Conservation (phyloP, 2,797 vertebrate genomes). For the Triplophysa yarkandensis region DNA sequence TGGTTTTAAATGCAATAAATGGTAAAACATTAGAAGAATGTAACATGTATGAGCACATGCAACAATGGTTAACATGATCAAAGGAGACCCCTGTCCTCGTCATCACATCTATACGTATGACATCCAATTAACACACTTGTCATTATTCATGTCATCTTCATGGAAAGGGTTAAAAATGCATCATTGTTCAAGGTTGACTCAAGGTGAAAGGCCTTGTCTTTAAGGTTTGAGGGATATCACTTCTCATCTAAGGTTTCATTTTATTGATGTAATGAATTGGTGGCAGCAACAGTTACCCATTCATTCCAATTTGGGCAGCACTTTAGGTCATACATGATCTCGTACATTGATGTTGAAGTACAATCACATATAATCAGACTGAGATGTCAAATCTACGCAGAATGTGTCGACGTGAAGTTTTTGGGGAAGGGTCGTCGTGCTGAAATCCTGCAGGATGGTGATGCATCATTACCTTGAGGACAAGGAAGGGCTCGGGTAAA, state of each 20-base stretch:
- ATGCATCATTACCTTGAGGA: background rate
- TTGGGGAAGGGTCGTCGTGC: background rate
- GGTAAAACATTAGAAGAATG: no score
- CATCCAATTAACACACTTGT: conserved; percentile 20
- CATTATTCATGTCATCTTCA: conserved; percentile 19
- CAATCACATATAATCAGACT: background rate
- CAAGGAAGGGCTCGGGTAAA: background rate
- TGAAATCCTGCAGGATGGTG: background rate
- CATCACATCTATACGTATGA: conserved; percentile 6
- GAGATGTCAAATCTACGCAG: background rate
- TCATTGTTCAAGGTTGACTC: conserved; percentile 87
- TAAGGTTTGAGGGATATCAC: conserved; percentile 53
- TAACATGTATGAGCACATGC: background rate
- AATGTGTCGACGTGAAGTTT: conserved; percentile 9
- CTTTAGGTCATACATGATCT: background rate
- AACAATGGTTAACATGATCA: background rate
- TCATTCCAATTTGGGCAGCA: conserved; percentile 60
- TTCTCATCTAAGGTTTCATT: conserved; percentile 51
- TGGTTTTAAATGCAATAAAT: no score
- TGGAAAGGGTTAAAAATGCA: conserved; percentile 88
- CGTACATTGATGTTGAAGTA: background rate
- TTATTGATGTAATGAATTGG: conserved; percentile 58
- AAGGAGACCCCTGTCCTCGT: background rate
- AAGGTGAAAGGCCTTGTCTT: conserved; percentile 79
- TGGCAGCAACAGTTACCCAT: conserved; percentile 60